A percentile compares a stretch with the other conserved stretches of the same genome.
These are phyloP conservation scores for Agrypnus murinus DNA, from an alignment of 2,888 invertebrate species.

Conservation along the genomic window DNA sequence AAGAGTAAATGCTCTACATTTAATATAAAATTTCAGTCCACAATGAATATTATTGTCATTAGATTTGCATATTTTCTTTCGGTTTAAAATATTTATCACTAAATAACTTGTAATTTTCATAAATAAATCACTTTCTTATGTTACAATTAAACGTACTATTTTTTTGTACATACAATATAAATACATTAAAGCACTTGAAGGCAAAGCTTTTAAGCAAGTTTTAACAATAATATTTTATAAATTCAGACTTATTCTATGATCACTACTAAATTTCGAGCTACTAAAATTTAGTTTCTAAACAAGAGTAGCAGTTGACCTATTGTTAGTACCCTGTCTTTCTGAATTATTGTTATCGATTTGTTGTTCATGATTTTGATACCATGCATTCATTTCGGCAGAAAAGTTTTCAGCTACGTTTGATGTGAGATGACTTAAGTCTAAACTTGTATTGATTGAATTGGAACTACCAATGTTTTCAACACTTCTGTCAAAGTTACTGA, in stretches of 20 bases:
- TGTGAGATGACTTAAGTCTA: slow-evolving; percentile 63
- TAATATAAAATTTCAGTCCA: slow-evolving; percentile 7
- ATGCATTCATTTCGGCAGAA: slow-evolving; percentile 75
- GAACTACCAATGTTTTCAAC: slow-evolving; percentile 57
- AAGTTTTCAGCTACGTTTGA: slow-evolving; percentile 71
- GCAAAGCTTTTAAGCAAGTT: slow-evolving; percentile 5
- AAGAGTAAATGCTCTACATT: not conserved
- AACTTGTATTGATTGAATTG: slow-evolving; percentile 61
- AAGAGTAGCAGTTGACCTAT: slow-evolving; percentile 65
- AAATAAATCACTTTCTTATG: slow-evolving; percentile 10
- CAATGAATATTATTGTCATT: not conserved
- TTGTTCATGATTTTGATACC: slow-evolving; percentile 71
- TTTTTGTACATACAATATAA: slow-evolving; percentile 2
- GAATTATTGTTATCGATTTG: slow-evolving; percentile 62
- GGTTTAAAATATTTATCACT: too few species aligned
- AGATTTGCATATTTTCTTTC: too few species aligned
- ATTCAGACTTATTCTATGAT: slow-evolving; percentile 17
- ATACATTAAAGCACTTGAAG: slow-evolving; percentile 1
- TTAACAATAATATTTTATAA: slow-evolving; percentile 1
- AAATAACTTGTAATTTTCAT: not conserved
- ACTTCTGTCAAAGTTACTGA: slow-evolving; percentile 56
- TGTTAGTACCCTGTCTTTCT: slow-evolving; percentile 58
- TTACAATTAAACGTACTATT: not conserved
- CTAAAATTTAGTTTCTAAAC: slow-evolving; percentile 56
- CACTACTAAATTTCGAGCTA: not conserved